Evolutionary conservation across 2,797 vertebrate species (phyloP), one percentile per base, ranked within the genome.

Genomic region (Tiaroga cobitis): DNA sequence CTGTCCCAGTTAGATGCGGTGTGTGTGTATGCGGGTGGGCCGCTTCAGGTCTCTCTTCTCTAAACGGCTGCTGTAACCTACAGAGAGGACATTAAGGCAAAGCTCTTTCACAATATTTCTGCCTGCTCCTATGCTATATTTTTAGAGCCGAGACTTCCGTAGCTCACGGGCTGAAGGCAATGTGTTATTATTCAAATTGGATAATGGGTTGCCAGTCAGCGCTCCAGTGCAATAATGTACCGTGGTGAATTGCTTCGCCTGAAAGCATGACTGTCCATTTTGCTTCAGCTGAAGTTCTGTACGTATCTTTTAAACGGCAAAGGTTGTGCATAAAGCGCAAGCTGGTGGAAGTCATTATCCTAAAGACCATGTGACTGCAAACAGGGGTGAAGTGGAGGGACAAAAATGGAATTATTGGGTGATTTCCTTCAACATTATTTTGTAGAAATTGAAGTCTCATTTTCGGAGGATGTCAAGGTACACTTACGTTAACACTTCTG

Each of bases 11-110:
- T 90, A 88, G 90, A 43, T 32, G 29, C 26, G 49, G 39, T 41
- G 41, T 41, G 39, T 41, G 41, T 11, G 41, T 3, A 1, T 46
- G 43, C n/a, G 2, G 6, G 85, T 89, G 77, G 90, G 91, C 80
- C 8, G 11, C 8, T 49, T 29, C 63, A 65, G 85, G 91, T 70
- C 84, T 88, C 87, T 13, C 41, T 74, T 87, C 90, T 87, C 85
- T 88, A 89, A 89, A 85, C 87, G 87, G 90, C 88, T 90, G 84
- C 86, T 85, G 89, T 78, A 87, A 90, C 90, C 92, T 91, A 91
- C 90, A 85, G 92, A 90, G 90, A 92, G 86, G 89, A 91, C 88
- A 91, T 90, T 90, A 91, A 89, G 86, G 86, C 77, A 69, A 89
- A 88, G 87, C 83, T 85, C 32, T 92, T 88, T 69, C 61, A 37